A percentile compares a stretch with the other conserved stretches of the same genome.
These are phyloP conservation scores for Hippotragus niger DNA, from an alignment of 2,113 vertebrate species.

Conservation along the genomic window DNA sequence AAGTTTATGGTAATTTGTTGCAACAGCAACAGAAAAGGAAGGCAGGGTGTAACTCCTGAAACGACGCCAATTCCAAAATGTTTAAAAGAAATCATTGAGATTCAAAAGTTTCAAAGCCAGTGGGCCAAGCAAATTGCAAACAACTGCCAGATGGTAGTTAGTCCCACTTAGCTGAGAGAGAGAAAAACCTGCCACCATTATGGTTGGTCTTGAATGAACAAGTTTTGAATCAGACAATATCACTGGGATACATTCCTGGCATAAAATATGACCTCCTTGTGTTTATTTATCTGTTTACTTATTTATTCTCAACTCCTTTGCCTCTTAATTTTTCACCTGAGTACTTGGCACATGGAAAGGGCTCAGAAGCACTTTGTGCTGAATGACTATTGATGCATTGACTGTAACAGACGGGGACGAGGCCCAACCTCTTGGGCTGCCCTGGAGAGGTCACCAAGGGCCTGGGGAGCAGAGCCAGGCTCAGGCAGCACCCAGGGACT, in stretches of 20 bases:
- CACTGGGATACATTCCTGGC: neutral
- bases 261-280: neutral
- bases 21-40: neutral
- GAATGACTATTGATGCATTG: neutral
- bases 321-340: neutral
- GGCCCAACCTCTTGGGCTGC: neutral
- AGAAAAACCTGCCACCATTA: neutral
- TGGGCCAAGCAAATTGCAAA: neutral
- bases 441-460: neutral
- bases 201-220: neutral
- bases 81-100: neutral
- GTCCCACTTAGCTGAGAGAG: neutral
- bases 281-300: neutral
- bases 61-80: neutral
- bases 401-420: neutral
- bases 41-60: neutral
- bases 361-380: neutral
- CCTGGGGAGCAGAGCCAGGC: neutral
- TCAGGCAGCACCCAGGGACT: neutral
- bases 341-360: neutral
- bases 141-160: neutral
- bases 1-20: neutral
- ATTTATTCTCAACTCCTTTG: neutral
- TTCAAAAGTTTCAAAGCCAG: neutral
- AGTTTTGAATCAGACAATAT: neutral